Evolutionary conservation across 92 coral and sea anemone genomes (phyloP).

Genomic region (Epizoanthus scotinus): DNA sequence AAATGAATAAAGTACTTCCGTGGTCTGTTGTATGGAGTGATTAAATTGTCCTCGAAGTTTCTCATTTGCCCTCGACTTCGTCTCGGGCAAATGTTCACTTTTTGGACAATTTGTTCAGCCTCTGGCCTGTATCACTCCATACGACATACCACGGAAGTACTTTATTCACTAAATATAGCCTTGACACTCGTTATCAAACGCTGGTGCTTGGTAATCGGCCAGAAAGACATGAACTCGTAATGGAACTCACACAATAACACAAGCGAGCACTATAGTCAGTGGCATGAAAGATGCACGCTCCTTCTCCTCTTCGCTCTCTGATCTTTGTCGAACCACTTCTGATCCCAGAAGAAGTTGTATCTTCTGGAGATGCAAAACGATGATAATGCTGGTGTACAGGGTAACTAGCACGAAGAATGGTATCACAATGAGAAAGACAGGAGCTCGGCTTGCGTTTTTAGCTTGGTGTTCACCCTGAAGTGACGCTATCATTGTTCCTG

Average conservation of each 20-base stretch:
- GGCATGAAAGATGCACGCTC: constrained; percentile 13
- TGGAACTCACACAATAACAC: constrained; percentile 19
- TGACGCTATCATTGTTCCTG: too few species aligned
- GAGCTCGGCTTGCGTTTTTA: too few species aligned
- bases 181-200: neutral
- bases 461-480: too few species aligned
- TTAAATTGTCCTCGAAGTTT: too few species aligned
- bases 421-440: neutral
- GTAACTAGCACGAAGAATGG: neutral
- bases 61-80: too few species aligned
- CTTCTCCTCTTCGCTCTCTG: constrained; percentile 8
- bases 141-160: too few species aligned
- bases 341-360: constrained; percentile 9
- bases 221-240: neutral
- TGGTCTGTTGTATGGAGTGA: too few species aligned
- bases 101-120: too few species aligned
- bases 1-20: too few species aligned
- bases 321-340: constrained; percentile 3
- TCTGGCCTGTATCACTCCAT: too few species aligned
- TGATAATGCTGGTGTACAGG: constrained; percentile 3
- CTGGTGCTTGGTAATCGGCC: neutral
- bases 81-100: too few species aligned
- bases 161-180: too few species aligned
- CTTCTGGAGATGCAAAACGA: neutral
- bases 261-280: constrained; percentile 9